Conservation (phyloP, 2,113 vertebrate genomes). For the Hemicordylus capensis region DNA sequence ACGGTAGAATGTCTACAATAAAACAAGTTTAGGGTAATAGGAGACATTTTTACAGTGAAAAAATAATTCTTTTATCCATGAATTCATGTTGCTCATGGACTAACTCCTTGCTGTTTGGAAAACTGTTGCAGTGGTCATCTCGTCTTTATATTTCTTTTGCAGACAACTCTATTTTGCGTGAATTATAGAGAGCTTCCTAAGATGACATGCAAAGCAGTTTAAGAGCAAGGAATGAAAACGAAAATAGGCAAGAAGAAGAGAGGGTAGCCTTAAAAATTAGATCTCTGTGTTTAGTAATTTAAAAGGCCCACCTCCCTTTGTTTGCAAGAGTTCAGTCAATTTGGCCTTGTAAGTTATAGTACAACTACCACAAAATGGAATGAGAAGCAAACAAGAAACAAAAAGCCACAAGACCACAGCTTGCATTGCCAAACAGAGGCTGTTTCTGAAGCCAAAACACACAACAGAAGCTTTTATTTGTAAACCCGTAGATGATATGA, state of each 20-base stretch:
- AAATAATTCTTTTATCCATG: not conserved
- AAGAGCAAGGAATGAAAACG: conserved; percentile 31
- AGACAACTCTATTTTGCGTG: conserved; percentile 17
- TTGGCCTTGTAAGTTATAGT: conserved; percentile 28
- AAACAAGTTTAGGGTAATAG: conserved; percentile 27
- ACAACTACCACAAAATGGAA: conserved; percentile 3
- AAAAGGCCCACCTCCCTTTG: not conserved
- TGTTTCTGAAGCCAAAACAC: not conserved
- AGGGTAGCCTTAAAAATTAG: not conserved
- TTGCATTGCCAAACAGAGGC: not conserved
- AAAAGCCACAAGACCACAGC: not conserved
- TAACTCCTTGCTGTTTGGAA: not conserved
- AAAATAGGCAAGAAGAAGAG: not conserved
- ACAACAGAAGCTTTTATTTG: not conserved
- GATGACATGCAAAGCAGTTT: not conserved
- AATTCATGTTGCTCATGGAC: not conserved
- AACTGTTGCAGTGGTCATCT: not conserved
- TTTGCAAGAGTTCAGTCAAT: conserved; percentile 9
- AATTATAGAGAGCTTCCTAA: conserved; percentile 6
- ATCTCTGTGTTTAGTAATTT: conserved; percentile 5
- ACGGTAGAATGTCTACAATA: not conserved
- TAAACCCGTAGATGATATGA: not conserved
- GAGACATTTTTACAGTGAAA: conserved; percentile 24
- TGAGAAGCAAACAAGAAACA: not conserved
- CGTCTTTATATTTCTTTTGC: not conserved